These are phyloP conservation scores for Thinocorus orbignyianus DNA, from an alignment of 2,113 vertebrate species.

Conservation along the genomic window DNA sequence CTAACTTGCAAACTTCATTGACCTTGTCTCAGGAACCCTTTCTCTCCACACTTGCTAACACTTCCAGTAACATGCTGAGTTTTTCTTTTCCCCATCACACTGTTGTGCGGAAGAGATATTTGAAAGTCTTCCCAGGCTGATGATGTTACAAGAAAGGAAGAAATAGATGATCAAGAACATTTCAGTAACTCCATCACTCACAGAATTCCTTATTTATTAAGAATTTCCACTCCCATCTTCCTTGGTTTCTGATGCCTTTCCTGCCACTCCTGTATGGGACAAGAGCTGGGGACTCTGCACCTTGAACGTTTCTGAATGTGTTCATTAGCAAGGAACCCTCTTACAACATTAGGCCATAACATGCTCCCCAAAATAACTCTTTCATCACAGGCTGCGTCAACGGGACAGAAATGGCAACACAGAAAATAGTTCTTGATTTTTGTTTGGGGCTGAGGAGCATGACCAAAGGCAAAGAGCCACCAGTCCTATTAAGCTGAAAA, in stretches of 20 bases:
- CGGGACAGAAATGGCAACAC: not conserved
- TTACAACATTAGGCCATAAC: not conserved
- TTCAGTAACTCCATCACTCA: not conserved
- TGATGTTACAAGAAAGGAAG: not conserved
- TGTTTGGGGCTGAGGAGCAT: not conserved
- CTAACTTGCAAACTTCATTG: slow-evolving; percentile 1
- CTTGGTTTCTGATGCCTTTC: not conserved
- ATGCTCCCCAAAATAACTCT: not conserved
- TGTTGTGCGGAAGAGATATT: not conserved
- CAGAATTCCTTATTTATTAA: not conserved
- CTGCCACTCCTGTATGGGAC: not conserved
- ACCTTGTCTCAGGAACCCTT: not conserved
- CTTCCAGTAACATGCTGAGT: not conserved
- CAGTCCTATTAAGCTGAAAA: not conserved
- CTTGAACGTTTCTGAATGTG: accelerated
- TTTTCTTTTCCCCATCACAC: not conserved
- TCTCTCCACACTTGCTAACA: not conserved
- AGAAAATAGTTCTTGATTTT: not conserved
- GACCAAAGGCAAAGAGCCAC: not conserved
- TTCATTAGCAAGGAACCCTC: not conserved
- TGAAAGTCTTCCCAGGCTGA: not conserved
- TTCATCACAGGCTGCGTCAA: not conserved
- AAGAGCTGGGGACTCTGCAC: not conserved
- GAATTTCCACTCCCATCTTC: not conserved
- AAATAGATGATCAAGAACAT: not conserved